These are phyloP conservation scores for Anticlea derivata DNA, from an alignment of 2,888 invertebrate species.

Conservation along the genomic window DNA sequence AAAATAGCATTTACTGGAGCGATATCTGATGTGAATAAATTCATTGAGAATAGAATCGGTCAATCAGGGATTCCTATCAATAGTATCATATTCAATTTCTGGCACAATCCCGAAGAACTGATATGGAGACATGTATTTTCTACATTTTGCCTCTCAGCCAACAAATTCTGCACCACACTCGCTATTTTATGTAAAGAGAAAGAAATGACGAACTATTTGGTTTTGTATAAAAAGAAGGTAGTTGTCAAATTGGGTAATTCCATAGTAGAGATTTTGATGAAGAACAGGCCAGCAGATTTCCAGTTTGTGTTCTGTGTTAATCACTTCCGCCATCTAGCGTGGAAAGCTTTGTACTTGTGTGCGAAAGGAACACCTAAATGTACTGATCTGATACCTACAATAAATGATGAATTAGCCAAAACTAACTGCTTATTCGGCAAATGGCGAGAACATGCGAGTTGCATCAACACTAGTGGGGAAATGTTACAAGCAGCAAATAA, in stretches of 20 bases:
- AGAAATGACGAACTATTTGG: slow-evolving; percentile 57
- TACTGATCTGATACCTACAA: slow-evolving; percentile 53
- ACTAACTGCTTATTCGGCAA: slow-evolving; percentile 73
- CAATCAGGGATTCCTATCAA: slow-evolving; percentile 74
- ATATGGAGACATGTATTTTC: slow-evolving; percentile 72
- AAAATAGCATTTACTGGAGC: slow-evolving; percentile 71
- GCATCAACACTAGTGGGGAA: slow-evolving; percentile 59
- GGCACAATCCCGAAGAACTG: slow-evolving; percentile 61
- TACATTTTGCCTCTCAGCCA: slow-evolving; percentile 74
- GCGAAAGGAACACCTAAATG: slow-evolving; percentile 68
- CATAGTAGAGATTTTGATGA: slow-evolving; percentile 61
- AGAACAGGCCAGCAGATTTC: slow-evolving; percentile 53
- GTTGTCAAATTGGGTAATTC: slow-evolving; percentile 67
- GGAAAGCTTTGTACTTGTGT: slow-evolving; percentile 68
- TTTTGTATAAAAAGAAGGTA: slow-evolving; percentile 69
- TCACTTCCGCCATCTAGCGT: slow-evolving; percentile 73
- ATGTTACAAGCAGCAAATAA: slow-evolving; percentile 47
- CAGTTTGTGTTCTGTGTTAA: slow-evolving; percentile 72
- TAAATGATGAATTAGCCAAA: slow-evolving; percentile 65
- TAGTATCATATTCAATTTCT: slow-evolving; percentile 69
- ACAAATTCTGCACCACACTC: slow-evolving; percentile 76
- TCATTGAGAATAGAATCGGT: slow-evolving; percentile 71
- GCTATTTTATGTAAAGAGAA: slow-evolving; percentile 59
- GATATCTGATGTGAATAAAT: slow-evolving; percentile 56
- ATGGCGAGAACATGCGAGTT: slow-evolving; percentile 67